Percentiles rank a stretch among this genome's conserved stretches.
These are phyloP conservation scores for Achlya flavicornis DNA, from an alignment of 2,888 invertebrate genomes.

Conservation along the genomic window DNA sequence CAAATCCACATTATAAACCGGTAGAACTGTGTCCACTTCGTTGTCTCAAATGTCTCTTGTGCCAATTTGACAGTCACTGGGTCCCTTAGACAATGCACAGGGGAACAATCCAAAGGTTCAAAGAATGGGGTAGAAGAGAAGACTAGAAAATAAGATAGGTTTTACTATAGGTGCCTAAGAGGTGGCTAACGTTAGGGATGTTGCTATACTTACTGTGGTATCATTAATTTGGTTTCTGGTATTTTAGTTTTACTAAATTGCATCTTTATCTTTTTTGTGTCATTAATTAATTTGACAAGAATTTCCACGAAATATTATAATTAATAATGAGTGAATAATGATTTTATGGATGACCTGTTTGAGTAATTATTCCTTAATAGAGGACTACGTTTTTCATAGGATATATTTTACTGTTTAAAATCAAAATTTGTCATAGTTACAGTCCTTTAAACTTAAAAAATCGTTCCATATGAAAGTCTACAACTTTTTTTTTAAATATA, in stretches of 20 bases:
- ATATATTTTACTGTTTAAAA: neutral
- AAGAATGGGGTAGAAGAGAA: slow-evolving; percentile 40
- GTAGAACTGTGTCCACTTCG: slow-evolving; percentile 31
- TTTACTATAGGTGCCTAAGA: slow-evolving; percentile 36
- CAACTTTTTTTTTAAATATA: neutral
- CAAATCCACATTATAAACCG: slow-evolving; percentile 35
- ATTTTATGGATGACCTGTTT: neutral
- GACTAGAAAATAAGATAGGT: slow-evolving; percentile 51
- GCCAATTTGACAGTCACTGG: slow-evolving; percentile 10
- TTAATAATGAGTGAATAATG: neutral
- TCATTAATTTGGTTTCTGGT: neutral
- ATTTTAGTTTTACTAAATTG: neutral
- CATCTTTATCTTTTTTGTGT: neutral
- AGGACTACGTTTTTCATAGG: neutral
- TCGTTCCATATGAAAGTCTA: too few species aligned
- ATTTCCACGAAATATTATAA: neutral
- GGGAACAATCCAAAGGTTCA: slow-evolving; percentile 41
- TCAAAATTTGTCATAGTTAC: neutral
- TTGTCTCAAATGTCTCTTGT: slow-evolving; percentile 14
- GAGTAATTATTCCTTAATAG: neutral
- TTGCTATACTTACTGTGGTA: slow-evolving; percentile 18
- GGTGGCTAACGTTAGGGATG: slow-evolving; percentile 20
- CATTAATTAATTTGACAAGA: neutral
- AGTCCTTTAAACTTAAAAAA: too few species aligned
- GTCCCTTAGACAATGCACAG: slow-evolving; percentile 48